Evolutionary conservation across 53 echinoderm and acorn worm genomes (phyloP).

Genomic region (Hippasteria phrygiana): DNA sequence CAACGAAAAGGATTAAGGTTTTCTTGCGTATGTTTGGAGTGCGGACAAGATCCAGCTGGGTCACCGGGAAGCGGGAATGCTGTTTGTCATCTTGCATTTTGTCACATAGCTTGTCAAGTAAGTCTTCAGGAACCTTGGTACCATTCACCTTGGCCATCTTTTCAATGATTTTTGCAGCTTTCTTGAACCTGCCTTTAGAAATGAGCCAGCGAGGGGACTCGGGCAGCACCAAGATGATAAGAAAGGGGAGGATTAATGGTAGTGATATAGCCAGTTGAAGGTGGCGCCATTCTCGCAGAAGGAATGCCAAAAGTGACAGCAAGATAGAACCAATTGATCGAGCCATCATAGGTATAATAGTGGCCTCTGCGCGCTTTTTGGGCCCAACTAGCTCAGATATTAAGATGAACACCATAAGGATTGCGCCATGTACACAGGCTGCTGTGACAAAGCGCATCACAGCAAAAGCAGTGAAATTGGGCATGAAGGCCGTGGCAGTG

Average conservation of each 20-base stretch:
- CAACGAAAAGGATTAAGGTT: neutral
- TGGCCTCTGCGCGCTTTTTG: neutral
- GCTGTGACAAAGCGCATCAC: constrained; percentile 21
- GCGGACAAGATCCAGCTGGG: constrained; percentile 15
- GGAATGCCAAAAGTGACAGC: neutral
- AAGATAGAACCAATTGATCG: neutral
- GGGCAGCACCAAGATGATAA: neutral
- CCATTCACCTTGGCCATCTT: constrained; percentile 1
- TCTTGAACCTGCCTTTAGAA: neutral
- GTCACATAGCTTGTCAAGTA: neutral
- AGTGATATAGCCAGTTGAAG: neutral
- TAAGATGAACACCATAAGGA: constrained; percentile 34
- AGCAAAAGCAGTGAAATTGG: neutral
- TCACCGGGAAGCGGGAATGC: neutral
- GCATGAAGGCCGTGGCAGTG: constrained; percentile 12
- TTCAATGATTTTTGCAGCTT: neutral
- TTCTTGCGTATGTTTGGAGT: neutral
- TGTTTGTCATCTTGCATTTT: neutral
- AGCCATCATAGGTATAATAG: neutral
- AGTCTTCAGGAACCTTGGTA: neutral
- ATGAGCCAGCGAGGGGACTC: constrained; percentile 37
- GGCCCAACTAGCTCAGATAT: constrained; percentile 19
- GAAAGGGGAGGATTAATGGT: neutral
- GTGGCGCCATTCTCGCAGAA: constrained; percentile 21
- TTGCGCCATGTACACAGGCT: neutral